phyloP scores from a whole-genome alignment of 2,113 vertebrate species.

The Upupa epops region DNA sequence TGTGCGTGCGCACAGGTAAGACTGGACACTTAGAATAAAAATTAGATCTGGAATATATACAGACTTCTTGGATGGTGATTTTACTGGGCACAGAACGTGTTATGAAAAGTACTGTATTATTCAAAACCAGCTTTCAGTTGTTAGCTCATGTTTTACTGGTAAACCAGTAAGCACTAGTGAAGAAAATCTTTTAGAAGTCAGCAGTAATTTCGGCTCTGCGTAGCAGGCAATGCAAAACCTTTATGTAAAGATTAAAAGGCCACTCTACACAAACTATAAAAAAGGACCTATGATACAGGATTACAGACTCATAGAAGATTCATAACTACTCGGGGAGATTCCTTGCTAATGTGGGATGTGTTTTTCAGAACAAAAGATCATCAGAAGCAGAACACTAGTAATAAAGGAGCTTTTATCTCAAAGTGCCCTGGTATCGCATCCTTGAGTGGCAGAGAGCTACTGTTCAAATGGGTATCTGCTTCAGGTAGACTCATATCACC shows the following conservation, averaged over 20 bases:
- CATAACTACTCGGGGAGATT: background rate
- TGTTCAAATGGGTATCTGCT: background rate
- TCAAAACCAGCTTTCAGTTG: background rate
- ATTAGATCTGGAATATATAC: background rate
- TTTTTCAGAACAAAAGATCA: background rate
- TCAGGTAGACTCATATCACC: background rate
- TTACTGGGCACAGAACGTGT: background rate
- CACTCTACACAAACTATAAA: background rate
- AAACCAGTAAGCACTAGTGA: background rate
- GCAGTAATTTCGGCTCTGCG: background rate
- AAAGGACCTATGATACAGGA: background rate
- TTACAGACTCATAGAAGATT: background rate
- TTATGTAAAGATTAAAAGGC: background rate
- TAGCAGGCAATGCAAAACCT: background rate
- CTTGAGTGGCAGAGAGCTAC: background rate
- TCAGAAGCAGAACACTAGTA: background rate
- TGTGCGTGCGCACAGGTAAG: background rate
- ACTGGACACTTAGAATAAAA: background rate
- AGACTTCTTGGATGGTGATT: background rate
- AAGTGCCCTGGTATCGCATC: background rate
- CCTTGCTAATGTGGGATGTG: background rate
- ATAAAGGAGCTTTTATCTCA: background rate
- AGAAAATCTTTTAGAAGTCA: background rate
- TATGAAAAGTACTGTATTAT: background rate
- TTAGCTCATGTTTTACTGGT: background rate